Percentiles rank a stretch among this genome's conserved stretches.
phyloP scores from a whole-genome alignment of 2,888 invertebrate genomes.

The Euphydryas editha region DNA sequence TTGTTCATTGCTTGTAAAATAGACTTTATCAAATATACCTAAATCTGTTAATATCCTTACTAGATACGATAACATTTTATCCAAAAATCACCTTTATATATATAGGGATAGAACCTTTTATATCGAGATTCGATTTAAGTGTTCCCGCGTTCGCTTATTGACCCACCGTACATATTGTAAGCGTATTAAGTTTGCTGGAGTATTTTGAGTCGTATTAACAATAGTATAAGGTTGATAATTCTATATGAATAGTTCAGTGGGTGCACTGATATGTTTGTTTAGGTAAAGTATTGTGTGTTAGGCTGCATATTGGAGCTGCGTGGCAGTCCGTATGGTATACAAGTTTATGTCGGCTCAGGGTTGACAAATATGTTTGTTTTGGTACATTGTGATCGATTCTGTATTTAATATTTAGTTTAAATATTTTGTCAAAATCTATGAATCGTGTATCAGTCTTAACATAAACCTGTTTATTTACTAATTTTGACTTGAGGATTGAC shows the following conservation, averaged over 20 bases:
- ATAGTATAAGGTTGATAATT: conserved; percentile 7
- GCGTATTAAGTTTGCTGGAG: conserved; percentile 3
- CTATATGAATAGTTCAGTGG: conserved; percentile 1
- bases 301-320: conserved; percentile 54
- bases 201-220: conserved; percentile 16
- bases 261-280: conserved; percentile 36
- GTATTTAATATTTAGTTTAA: neutral
- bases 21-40: conserved; percentile 42
- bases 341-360: conserved; percentile 29
- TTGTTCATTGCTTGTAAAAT: conserved; percentile 48
- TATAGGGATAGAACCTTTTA: conserved; percentile 15
- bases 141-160: neutral
- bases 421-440: neutral
- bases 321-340: conserved; percentile 48
- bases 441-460: neutral
- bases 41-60: conserved; percentile 27
- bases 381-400: conserved; percentile 11
- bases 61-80: conserved; percentile 5
- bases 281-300: conserved; percentile 49
- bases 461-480: too few relatives aligned
- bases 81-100: conserved; percentile 1
- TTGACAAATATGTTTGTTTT: conserved; percentile 24
- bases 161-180: conserved; percentile 6
- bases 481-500: too few relatives aligned
- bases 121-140: conserved; percentile 12